Conservation (phyloP, 2,888 invertebrate genomes). For the Drosophila testacea region DNA sequence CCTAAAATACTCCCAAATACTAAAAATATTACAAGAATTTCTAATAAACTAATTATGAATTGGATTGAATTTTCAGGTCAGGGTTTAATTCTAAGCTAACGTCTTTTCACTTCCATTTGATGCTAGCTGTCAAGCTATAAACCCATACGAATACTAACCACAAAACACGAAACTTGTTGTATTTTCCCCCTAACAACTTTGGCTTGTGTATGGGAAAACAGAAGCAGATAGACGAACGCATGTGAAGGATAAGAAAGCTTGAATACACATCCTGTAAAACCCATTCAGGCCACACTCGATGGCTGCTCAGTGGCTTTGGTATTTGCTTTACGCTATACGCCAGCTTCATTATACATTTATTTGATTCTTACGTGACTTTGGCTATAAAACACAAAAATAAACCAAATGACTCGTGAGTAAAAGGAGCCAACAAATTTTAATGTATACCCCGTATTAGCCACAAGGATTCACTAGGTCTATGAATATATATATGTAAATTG, state of each 20-base stretch:
- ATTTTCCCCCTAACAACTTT: slow-evolving; percentile 12
- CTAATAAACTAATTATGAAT: neutral
- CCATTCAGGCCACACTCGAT: slow-evolving; percentile 24
- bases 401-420: slow-evolving; percentile 38
- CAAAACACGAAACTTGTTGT: slow-evolving; percentile 14
- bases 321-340: slow-evolving; percentile 6
- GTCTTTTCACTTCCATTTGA: neutral
- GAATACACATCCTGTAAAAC: slow-evolving; percentile 31
- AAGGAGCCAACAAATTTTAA: slow-evolving; percentile 36
- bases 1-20: neutral
- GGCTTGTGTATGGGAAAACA: slow-evolving; percentile 3
- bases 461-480: slow-evolving; percentile 9
- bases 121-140: slow-evolving; percentile 6
- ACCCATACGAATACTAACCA: neutral
- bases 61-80: neutral
- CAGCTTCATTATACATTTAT: slow-evolving; percentile 69
- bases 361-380: slow-evolving; percentile 68
- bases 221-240: neutral
- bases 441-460: slow-evolving; percentile 30
- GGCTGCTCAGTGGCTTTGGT: slow-evolving; percentile 41
- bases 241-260: slow-evolving; percentile 20
- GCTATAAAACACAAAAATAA: slow-evolving; percentile 67
- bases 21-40: neutral
- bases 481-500: slow-evolving; percentile 19
- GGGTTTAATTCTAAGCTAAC: neutral